These are phyloP conservation scores for Ploceus nigricollis DNA, from an alignment of 2,113 vertebrate genomes.

Conservation along the genomic window DNA sequence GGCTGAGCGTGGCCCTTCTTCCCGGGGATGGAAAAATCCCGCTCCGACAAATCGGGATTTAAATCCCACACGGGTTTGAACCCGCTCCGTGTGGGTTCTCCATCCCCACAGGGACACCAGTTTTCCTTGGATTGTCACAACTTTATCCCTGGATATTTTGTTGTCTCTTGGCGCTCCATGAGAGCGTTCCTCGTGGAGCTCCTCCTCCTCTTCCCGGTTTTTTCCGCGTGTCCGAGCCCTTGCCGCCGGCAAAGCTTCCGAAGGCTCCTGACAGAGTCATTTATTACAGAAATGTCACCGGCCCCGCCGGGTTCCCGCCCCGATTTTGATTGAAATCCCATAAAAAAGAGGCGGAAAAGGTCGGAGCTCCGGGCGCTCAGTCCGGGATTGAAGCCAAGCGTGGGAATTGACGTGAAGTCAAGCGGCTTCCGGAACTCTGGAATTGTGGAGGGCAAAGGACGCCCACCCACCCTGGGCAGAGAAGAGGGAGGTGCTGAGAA, in stretches of 20 bases:
- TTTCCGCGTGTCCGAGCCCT: background rate
- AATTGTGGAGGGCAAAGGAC: accelerated
- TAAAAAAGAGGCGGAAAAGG: background rate
- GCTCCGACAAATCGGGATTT: background rate
- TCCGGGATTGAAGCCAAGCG: accelerated
- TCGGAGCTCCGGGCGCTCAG: background rate
- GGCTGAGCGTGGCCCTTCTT: accelerated
- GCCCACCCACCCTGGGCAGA: background rate
- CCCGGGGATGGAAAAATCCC: background rate
- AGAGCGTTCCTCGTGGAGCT: background rate
- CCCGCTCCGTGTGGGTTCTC: no score
- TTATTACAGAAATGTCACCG: background rate
- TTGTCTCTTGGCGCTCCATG: no score
- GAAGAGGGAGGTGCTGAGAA: background rate
- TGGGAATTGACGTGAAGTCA: no score
- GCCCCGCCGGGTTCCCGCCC: background rate
- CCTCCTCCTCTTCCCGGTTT: background rate
- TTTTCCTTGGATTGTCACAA: background rate
- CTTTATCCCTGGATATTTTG: background rate
- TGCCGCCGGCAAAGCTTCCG: background rate
- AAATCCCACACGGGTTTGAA: background rate
- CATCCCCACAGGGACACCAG: background rate
- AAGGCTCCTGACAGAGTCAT: background rate
- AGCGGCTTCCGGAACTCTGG: accelerated
- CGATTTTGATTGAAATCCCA: accelerated